Evolutionary conservation across 2,888 invertebrate genomes (phyloP).

Genomic region (Synanthedon myopaeformis): DNA sequence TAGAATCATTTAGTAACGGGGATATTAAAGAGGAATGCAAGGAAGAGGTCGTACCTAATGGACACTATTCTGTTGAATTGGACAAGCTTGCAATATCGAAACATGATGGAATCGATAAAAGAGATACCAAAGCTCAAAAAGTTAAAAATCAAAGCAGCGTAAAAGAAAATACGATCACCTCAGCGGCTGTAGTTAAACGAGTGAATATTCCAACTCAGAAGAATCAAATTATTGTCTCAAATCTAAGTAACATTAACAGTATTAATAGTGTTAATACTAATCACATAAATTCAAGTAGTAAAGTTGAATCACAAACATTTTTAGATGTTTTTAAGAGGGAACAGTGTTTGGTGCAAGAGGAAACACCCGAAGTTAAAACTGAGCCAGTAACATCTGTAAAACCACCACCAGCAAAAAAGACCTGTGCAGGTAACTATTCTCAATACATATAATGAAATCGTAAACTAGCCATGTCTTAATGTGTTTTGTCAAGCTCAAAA

Average conservation of each 20-base stretch:
- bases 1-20: constrained; percentile 41
- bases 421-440: constrained; percentile 26
- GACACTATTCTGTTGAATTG: constrained; percentile 33
- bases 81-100: constrained; percentile 11
- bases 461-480: no score
- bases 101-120: constrained; percentile 32
- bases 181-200: constrained; percentile 23
- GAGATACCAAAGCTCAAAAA: constrained; percentile 48
- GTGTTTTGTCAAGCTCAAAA: no score
- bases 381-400: constrained; percentile 23
- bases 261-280: constrained; percentile 46
- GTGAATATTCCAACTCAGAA: constrained; percentile 37
- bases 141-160: constrained; percentile 29
- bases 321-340: constrained; percentile 63
- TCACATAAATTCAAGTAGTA: constrained; percentile 19
- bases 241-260: constrained; percentile 38
- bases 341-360: constrained; percentile 40
- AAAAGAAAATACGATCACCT: constrained; percentile 27
- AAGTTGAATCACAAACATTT: constrained; percentile 34
- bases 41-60: constrained; percentile 39
- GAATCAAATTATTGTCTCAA: constrained; percentile 20
- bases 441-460: no score
- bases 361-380: constrained; percentile 28
- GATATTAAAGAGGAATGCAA: constrained; percentile 37
- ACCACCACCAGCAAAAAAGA: constrained; percentile 32